These are phyloP conservation scores for Melanotus villosus DNA, from an alignment of 2,888 invertebrate species.

Conservation along the genomic window DNA sequence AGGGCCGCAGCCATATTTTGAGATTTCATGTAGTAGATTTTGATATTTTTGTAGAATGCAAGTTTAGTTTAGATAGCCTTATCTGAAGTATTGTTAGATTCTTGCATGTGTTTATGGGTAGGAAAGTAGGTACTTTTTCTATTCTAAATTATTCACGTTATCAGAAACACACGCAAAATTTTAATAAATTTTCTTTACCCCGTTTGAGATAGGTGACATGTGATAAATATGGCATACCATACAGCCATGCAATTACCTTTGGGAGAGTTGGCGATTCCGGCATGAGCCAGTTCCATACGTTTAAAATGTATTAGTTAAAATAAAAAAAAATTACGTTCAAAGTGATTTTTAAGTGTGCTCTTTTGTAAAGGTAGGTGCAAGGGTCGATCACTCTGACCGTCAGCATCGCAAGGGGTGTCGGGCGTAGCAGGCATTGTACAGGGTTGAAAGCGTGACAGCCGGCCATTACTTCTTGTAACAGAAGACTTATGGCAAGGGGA, in stretches of 20 bases:
- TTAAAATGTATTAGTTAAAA: too few relatives aligned
- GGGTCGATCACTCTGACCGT: constrained; percentile 40
- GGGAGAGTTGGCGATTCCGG: not conserved
- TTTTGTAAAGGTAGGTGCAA: constrained; percentile 37
- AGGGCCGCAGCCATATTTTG: too few relatives aligned
- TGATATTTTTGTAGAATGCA: too few relatives aligned
- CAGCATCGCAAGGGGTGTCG: constrained; percentile 43
- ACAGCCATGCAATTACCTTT: not conserved
- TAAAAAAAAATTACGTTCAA: not conserved
- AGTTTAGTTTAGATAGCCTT: not conserved
- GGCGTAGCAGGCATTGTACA: constrained; percentile 60
- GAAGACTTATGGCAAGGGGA: constrained; percentile 66
- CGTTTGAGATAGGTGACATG: not conserved
- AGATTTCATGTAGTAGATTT: too few relatives aligned
- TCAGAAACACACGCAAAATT: constrained; percentile 6
- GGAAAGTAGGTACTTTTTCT: not conserved
- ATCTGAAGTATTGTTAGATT: not conserved
- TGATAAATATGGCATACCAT: not conserved
- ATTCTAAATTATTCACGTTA: not conserved
- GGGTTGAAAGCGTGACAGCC: constrained; percentile 68
- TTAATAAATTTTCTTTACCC: constrained; percentile 11
- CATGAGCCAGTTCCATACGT: too few relatives aligned
- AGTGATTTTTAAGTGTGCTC: not conserved
- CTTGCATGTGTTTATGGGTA: constrained; percentile 4
- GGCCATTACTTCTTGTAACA: constrained; percentile 69